Percentiles rank a stretch among this genome's conserved stretches.
Conservation (phyloP, 1,140 invertebrate species). For the Saccostrea cuccullata region DNA sequence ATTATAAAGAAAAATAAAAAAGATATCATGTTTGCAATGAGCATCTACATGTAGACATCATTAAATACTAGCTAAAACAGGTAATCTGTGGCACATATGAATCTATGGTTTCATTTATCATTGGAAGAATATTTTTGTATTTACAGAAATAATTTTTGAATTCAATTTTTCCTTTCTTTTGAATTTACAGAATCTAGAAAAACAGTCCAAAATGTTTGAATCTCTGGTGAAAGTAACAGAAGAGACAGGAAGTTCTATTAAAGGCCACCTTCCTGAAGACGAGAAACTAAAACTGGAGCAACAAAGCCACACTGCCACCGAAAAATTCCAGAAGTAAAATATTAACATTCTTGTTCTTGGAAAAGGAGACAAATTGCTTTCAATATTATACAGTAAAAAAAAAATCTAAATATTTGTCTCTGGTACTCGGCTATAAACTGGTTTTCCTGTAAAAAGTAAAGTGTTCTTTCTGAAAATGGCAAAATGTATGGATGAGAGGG, state of each 20-base stretch:
- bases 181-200: slow-evolving; percentile 63
- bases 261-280: slow-evolving; percentile 59
- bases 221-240: slow-evolving; percentile 67
- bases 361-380: too few species aligned
- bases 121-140: not conserved
- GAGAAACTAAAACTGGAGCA: slow-evolving; percentile 67
- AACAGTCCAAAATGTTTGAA: slow-evolving; percentile 65
- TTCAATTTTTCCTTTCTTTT: slow-evolving; percentile 8
- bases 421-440: too few species aligned
- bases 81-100: not conserved
- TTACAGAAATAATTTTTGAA: not conserved
- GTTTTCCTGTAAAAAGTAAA: too few species aligned
- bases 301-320: slow-evolving; percentile 59
- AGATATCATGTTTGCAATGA: too few species aligned
- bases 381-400: too few species aligned
- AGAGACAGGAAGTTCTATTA: slow-evolving; percentile 59
- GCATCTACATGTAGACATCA: too few species aligned
- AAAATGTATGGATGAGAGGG: too few species aligned
- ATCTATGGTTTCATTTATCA: not conserved
- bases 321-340: slow-evolving; percentile 66
- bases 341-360: too few species aligned
- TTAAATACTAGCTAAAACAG: not conserved
- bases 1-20: not conserved
- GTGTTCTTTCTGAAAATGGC: too few species aligned
- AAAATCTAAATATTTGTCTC: too few species aligned